These are phyloP conservation scores for Myzus persicae DNA, from an alignment of 1,140 invertebrate genomes.

Conservation along the genomic window DNA sequence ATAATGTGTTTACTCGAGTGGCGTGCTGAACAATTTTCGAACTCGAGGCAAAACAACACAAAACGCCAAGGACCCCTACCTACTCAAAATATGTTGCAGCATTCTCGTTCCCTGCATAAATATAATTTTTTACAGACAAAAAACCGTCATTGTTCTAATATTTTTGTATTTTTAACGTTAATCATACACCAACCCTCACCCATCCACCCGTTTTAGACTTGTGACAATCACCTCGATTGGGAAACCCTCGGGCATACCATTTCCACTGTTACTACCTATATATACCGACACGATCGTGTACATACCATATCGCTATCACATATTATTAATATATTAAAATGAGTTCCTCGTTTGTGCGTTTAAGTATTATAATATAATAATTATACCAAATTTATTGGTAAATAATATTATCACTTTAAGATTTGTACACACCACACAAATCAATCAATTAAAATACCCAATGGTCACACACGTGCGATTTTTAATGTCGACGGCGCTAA, in stretches of 20 bases:
- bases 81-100: too few species aligned
- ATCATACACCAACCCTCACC: neutral
- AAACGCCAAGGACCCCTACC: neutral
- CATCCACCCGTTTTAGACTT: neutral
- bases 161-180: neutral
- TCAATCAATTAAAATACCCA: neutral
- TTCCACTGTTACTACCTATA: neutral
- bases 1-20: neutral
- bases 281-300: neutral
- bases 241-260: neutral
- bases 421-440: too few species aligned
- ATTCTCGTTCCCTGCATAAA: too few species aligned
- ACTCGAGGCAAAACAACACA: neutral
- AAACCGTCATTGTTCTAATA: neutral
- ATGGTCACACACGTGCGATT: too few species aligned
- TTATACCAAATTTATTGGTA: too few species aligned
- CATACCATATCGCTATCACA: neutral
- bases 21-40: neutral
- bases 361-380: too few species aligned
- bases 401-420: too few species aligned
- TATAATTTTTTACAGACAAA: neutral
- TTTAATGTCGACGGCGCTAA: neutral
- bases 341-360: neutral
- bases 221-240: neutral
- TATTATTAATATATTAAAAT: too few species aligned